Base-by-base conservation (phyloP, 2,888 invertebrate species). In the Malthinus seriepunctatus region DNA sequence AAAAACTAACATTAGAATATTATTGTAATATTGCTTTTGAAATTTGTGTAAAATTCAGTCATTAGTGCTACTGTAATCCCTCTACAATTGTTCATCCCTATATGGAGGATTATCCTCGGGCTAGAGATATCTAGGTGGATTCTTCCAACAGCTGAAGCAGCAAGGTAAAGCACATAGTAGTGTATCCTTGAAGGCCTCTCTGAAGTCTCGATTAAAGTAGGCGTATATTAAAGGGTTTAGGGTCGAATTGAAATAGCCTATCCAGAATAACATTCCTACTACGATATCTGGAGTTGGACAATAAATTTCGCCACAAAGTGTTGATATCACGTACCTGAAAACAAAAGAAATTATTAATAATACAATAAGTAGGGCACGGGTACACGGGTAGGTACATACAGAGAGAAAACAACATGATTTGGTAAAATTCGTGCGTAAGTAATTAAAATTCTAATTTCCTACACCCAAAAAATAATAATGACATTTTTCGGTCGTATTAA, bases 221-320 rank as follows among this genome's bases (percentile, higher is more conserved):
- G 96, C 96, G 80, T 95, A 96, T 72, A 97, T 95, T 66, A 97
- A 82, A 1, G 97, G 97, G 79, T 97, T 97, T 56, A 97, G 83
- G 50, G 94, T 93, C 9, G 95, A 95, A 81, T 97, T 97, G 82
- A 94, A 93, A 82, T 98, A 98, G 60, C 98, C 97, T 70, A 97
- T 92, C 97, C 97, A 97, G 78, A 91, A 91, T 33, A 90, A 81
- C 68, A 88, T 81, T 48, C 85, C 83, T 39, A 90, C 87, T 33
- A 91, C 81, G 67, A 87, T 82, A 54, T 85, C 84, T 3, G 90
- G 90, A 63, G 85, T 86, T 42, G 83, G 82, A 72, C 88, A 89
- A 35, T 64, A 49, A 11, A 80, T 83, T 50, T 89, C 86, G 1
- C 92, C 93, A 76, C 95, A 93, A 0, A 93, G 79, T 58, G 91